phyloP scores from a whole-genome alignment of 1,140 invertebrate genomes.

The Ceratoteleas bidentatus region DNA sequence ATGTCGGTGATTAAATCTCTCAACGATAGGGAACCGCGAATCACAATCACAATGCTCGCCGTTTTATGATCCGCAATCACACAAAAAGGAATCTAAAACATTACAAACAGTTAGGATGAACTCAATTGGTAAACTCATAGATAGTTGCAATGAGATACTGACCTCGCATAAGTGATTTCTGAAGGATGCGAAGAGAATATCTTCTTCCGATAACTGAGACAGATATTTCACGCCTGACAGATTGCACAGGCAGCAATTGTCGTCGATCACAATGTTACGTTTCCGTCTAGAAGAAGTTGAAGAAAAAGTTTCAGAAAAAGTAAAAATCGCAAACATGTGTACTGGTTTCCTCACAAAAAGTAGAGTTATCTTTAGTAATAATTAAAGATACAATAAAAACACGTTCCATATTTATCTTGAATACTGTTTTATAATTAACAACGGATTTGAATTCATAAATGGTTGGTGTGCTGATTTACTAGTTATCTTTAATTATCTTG shows the following conservation, averaged over 20 bases:
- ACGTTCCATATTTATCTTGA: conserved; percentile 9
- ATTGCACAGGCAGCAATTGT: conserved; percentile 95
- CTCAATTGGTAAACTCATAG: not conserved
- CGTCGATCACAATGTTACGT: conserved; percentile 87
- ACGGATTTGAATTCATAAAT: no score
- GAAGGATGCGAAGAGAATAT: conserved; percentile 93
- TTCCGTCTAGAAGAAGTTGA: conserved; percentile 80
- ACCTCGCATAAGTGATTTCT: conserved; percentile 93
- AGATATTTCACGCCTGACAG: conserved; percentile 91
- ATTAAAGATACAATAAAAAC: conserved; percentile 15
- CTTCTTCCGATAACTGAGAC: conserved; percentile 87
- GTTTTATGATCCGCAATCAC: conserved; percentile 92
- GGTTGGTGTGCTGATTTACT: no score
- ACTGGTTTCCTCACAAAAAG: conserved; percentile 2
- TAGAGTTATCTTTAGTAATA: conserved; percentile 10
- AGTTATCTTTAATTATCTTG: no score
- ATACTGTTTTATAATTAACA: conserved; percentile 5
- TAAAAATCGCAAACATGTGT: not conserved
- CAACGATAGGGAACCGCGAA: conserved; percentile 93
- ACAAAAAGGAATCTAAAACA: conserved; percentile 90
- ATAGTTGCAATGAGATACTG: conserved; percentile 50
- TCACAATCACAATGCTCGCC: conserved; percentile 90
- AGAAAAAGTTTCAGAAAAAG: not conserved
- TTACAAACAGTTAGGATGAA: not conserved
- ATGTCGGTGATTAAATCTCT: conserved; percentile 95